Base-by-base conservation (phyloP, 2,888 invertebrate species). In the Melieria omissa region DNA sequence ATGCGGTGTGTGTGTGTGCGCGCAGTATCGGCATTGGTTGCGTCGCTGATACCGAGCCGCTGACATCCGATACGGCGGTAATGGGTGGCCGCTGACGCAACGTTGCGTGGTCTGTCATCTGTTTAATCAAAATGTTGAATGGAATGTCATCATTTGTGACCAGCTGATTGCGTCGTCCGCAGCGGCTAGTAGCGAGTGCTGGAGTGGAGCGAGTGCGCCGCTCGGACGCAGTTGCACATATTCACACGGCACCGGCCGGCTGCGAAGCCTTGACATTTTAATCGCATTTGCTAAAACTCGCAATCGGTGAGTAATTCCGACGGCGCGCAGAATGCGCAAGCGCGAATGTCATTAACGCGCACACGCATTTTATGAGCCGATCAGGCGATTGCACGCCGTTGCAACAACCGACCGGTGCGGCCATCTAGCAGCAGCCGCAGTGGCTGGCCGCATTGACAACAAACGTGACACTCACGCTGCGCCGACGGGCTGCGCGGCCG, bases 241-340 rank as follows among this genome's bases (percentile, higher is more conserved):
- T 9, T 9, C 62, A 62, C 62, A 10, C 8, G 47, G 9, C 62
- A 41, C 29, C 29, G 29, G 29, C 29, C 29, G 29, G n/a, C 29
- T n/a, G 58, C 46, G n/a, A 45, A 81, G 83, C 80, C 82, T 78
- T 79, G 85, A 85, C 84, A 85, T 84, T 84, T 85, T 84, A 84
- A 84, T 84, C 84, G 84, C 84, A 85, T 84, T 84, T 84, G 83
- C 85, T 83, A 78, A 85, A 82, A 84, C 82, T 82, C 84, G 84
- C 76, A 29, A 29, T 29, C 29, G 29, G 29, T 85, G 84, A 85
- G 79, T 85, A 84, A 83, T 84, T 84, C 84, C 77, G 76, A 78
- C 78, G 75, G 75, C 69, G 71, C 75, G 72, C 73, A 67, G 66
- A 29, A 29, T 52, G 60, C 71, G 71, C 64, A 68, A 65, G 72